Evolutionary conservation across 1,140 invertebrate genomes (phyloP).

Genomic region (Chironomus tepperi): DNA sequence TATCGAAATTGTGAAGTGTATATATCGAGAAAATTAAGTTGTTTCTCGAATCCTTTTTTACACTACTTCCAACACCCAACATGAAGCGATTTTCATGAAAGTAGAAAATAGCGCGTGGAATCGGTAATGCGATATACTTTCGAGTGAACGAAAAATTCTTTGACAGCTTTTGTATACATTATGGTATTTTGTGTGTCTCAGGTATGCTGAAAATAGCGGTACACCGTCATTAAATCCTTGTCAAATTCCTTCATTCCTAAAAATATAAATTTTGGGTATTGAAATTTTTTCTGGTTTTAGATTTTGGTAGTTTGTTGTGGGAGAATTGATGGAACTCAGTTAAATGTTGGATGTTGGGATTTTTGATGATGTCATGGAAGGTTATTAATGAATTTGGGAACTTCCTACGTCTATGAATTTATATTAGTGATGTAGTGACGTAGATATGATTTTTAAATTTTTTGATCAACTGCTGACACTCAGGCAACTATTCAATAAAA

Average conservation of each 20-base stretch:
- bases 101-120: background rate
- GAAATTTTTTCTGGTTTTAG: no score
- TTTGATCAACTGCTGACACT: no score
- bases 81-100: background rate
- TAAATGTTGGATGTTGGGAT: no score
- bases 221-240: conserved; percentile 11
- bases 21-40: conserved; percentile 21
- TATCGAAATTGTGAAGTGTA: conserved; percentile 1
- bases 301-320: no score
- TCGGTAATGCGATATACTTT: background rate
- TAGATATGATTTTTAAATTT: no score
- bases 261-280: no score
- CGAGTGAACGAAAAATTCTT: background rate
- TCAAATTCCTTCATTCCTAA: background rate
- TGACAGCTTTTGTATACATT: conserved; percentile 5
- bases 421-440: no score
- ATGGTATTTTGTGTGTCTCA: background rate
- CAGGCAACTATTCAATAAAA: no score
- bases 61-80: background rate
- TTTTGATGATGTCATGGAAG: no score
- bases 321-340: no score
- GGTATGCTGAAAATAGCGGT: background rate
- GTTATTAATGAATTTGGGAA: no score
- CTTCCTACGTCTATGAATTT: no score
- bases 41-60: conserved; percentile 7